Conservation (phyloP, 2,113 vertebrate species). For the Zapornia atra region DNA sequence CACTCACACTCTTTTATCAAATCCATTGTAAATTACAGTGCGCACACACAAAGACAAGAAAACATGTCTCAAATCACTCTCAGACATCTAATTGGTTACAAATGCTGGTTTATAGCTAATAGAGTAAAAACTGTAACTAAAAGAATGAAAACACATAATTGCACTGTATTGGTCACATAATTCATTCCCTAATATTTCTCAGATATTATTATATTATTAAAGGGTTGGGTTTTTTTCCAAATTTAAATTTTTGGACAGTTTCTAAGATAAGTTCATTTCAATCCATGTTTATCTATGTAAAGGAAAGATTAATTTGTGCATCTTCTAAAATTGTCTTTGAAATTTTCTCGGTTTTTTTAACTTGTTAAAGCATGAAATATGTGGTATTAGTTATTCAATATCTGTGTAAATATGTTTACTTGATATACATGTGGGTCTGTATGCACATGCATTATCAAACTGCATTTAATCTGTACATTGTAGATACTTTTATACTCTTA, state of each 20-base stretch:
- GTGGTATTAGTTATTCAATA: not conserved
- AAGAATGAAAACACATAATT: not conserved
- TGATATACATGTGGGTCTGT: not conserved
- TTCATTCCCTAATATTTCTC: not conserved
- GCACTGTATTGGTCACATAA: not conserved
- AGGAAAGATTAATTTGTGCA: not conserved
- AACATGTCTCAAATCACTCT: not conserved
- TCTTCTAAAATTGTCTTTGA: not conserved
- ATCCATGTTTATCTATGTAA: not conserved
- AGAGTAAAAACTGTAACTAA: not conserved
- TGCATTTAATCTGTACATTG: fast-evolving
- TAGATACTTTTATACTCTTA: not conserved
- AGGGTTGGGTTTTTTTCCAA: not conserved
- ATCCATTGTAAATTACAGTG: not conserved
- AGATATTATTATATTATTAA: not conserved
- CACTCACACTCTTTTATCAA: not conserved
- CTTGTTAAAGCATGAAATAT: not conserved
- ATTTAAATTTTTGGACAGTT: not conserved
- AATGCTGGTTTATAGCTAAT: not conserved
- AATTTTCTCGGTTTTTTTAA: not conserved
- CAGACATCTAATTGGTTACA: not conserved
- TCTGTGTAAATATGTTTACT: fast-evolving
- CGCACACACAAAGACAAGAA: not conserved
- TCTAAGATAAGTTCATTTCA: not conserved
- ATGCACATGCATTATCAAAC: not conserved